Evolutionary conservation across 2,888 invertebrate species (phyloP), one percentile per base, ranked within the genome.

Genomic region (Arrhopalites spinosus): DNA sequence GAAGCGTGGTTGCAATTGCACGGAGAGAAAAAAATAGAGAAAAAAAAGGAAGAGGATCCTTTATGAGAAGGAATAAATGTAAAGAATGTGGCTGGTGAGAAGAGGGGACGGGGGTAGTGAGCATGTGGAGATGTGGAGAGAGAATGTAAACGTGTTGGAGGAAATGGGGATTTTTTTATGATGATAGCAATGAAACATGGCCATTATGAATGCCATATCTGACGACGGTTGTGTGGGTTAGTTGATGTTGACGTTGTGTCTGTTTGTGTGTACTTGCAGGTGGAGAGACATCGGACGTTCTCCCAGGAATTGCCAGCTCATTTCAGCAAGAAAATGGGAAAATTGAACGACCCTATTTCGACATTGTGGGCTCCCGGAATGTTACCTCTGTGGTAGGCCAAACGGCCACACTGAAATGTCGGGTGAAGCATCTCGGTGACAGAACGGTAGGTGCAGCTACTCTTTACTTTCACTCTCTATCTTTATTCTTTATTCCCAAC

Each of bases 391-490:
- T 94, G 73, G 92, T 93, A 47, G 94, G 94, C 2, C 59, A 94
- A 86, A 90, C 91, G 1, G 91, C 93, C 25, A 88, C 92, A 82
- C 88, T 94, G 81, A 90, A 91, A 84, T 94, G 94, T 86, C 89
- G 93, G 74, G 94, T 94, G 67, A 94, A 93, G 85, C 92, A 94
- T 86, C 92, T 93, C 83, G 93, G 93, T 69, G 93, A 94, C 85
- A 89, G 93, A 86, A 94, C 93, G 86, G 94, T 94, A 85, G 90
- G 91, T 77, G 7, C 56, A 3, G 13, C 66, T 36, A 43, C 66
- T 20, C 66, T 43, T 5, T 43, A 30, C 36, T 56, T 70, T 70
- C 47, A 45, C 56, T 56, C 27, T 36, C 45, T 8, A 2, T 23
- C 45, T 66, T 43, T 30, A 29, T 11, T 36, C 23, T 2, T 56